Conservation (phyloP, 2,113 vertebrate genomes). For the Zosterops lateralis region DNA sequence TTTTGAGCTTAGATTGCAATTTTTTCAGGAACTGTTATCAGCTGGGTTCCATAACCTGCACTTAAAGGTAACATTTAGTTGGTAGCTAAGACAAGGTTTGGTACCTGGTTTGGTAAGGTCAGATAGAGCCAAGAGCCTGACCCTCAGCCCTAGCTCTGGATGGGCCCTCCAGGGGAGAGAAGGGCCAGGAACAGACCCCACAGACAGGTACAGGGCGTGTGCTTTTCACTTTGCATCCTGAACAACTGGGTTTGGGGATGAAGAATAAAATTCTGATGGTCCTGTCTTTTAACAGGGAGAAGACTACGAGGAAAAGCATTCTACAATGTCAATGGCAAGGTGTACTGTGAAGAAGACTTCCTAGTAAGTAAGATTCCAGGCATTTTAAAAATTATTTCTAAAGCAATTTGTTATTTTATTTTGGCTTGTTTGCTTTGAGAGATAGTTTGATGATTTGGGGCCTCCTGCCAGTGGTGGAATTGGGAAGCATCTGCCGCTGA, state of each 20-base stretch:
- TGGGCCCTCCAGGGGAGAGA: not conserved
- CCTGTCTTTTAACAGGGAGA: constrained; percentile 79
- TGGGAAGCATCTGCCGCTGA: not conserved
- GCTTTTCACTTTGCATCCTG: not conserved
- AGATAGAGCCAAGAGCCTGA: not conserved
- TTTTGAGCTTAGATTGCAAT: not conserved
- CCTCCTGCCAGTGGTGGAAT: not conserved
- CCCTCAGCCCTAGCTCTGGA: not conserved
- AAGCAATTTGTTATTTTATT: not conserved
- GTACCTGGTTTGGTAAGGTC: not conserved
- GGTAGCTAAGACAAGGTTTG: not conserved
- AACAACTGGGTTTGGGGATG: accelerated
- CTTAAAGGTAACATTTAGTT: not conserved
- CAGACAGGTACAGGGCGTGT: not conserved
- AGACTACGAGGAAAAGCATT: constrained; percentile 95
- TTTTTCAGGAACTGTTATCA: not conserved
- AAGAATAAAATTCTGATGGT: not conserved
- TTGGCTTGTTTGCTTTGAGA: not conserved
- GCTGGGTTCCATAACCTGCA: not conserved
- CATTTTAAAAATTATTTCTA: not conserved
- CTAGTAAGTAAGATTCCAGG: constrained; percentile 82
- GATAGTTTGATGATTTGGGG: not conserved
- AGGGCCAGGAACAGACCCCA: not conserved
- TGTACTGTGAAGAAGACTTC: constrained; percentile 98
- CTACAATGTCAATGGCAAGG: constrained; percentile 96